Conservation (phyloP, 2,797 vertebrate species). For the Varecia variegata region DNA sequence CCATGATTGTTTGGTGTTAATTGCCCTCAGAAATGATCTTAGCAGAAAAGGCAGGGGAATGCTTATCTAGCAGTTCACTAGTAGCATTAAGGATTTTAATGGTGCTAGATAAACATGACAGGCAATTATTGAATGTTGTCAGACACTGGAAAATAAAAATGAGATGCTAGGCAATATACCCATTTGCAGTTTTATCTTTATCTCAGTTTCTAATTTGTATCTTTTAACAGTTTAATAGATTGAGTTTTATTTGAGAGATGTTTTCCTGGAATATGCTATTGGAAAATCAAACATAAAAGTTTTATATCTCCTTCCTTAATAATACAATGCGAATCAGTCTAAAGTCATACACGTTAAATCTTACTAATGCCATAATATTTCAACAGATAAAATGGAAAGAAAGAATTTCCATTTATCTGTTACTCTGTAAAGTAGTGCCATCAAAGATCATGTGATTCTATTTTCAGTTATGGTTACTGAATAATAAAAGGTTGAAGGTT, state of each 20-base stretch:
- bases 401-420: neutral
- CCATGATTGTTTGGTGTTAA: slow-evolving; percentile 43
- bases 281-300: slow-evolving; percentile 27
- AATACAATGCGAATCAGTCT: neutral
- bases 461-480: neutral
- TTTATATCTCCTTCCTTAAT: neutral
- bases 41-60: slow-evolving; percentile 32
- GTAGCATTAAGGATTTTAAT: slow-evolving; percentile 57
- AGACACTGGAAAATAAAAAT: slow-evolving; percentile 61
- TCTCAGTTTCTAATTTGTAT: slow-evolving; percentile 31
- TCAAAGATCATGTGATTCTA: neutral
- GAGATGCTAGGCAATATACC: neutral
- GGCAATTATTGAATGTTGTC: slow-evolving; percentile 62
- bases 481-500: slow-evolving; percentile 37
- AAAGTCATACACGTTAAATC: neutral
- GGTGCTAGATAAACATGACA: slow-evolving; percentile 57
- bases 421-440: neutral
- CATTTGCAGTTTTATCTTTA: slow-evolving; percentile 53
- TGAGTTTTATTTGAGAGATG: slow-evolving; percentile 24
- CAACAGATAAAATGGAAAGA: neutral
- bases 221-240: slow-evolving; percentile 43
- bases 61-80: slow-evolving; percentile 46
- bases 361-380: neutral
- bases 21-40: slow-evolving; percentile 63
- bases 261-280: slow-evolving; percentile 4